Evolutionary conservation across 2,888 invertebrate species (phyloP).

Genomic region (Chelonus formosanus): DNA sequence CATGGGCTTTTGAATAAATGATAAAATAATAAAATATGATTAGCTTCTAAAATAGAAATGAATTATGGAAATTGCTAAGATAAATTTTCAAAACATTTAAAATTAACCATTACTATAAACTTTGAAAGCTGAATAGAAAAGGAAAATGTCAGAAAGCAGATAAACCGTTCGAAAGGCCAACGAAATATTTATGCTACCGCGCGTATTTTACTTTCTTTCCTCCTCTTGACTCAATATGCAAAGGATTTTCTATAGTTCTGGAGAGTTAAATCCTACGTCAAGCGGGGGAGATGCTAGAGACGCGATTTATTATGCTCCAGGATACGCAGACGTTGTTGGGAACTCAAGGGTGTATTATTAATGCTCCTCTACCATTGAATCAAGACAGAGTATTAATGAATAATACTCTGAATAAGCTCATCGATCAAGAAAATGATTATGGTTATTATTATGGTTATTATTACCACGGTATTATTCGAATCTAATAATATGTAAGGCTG

Average conservation of each 20-base stretch:
- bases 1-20: too few species aligned
- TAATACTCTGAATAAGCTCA: conserved; percentile 3
- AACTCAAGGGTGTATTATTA: conserved; percentile 20
- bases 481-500: too few species aligned
- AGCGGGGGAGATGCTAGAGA: conserved; percentile 5
- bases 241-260: conserved; percentile 5
- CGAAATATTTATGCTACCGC: conserved; percentile 24
- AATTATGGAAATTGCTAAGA: too few species aligned
- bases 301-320: conserved; percentile 15
- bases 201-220: background rate
- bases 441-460: conserved; percentile 1
- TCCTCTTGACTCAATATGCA: conserved; percentile 17
- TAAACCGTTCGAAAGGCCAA: conserved; percentile 20
- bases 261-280: conserved; percentile 23
- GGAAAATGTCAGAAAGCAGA: background rate
- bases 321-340: conserved; percentile 1
- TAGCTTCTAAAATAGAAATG: too few species aligned
- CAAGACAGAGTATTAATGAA: conserved; percentile 7
- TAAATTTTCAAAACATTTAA: too few species aligned
- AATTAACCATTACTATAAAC: too few species aligned
- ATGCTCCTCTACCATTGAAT: conserved; percentile 9
- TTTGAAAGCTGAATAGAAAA: background rate
- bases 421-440: conserved; percentile 23
- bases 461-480: conserved; percentile 31
- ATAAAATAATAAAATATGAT: background rate